Evolutionary conservation across 1,140 invertebrate genomes (phyloP).

Genomic region (Hyles vespertilio): DNA sequence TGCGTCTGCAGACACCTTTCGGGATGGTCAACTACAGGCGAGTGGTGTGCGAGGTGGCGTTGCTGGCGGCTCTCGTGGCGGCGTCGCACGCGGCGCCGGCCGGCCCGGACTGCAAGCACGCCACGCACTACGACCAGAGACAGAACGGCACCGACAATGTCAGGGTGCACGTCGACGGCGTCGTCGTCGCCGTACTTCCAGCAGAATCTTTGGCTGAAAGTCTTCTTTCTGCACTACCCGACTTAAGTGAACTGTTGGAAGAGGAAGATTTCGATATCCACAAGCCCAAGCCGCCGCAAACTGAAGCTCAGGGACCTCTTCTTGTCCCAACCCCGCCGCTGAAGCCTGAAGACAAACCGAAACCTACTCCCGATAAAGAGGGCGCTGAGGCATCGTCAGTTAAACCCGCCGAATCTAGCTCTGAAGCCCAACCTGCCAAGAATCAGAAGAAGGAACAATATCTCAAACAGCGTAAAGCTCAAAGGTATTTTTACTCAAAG

Average conservation of each 20-base stretch:
- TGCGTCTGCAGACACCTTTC: constrained; percentile 41
- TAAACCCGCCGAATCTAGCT: constrained; percentile 27
- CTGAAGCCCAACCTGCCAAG: too few species aligned
- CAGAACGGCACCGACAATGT: constrained; percentile 84
- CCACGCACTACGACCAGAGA: constrained; percentile 78
- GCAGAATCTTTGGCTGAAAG: constrained; percentile 72
- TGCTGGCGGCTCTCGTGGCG: constrained; percentile 31
- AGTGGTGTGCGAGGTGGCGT: constrained; percentile 53
- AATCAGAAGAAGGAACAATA: too few species aligned
- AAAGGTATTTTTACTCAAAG: constrained; percentile 39
- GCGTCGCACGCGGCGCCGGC: constrained; percentile 36
- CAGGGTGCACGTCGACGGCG: constrained; percentile 79
- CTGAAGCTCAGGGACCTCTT: neutral
- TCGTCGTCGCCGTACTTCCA: constrained; percentile 80
- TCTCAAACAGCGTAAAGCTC: constrained; percentile 52
- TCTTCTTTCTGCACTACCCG: constrained; percentile 43
- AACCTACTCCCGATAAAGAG: constrained; percentile 7
- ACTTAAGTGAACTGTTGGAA: constrained; percentile 53
- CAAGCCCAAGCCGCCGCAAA: constrained; percentile 36
- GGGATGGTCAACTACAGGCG: constrained; percentile 71
- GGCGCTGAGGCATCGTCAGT: constrained; percentile 1
- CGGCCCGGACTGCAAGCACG: constrained; percentile 24
- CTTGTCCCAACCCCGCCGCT: neutral
- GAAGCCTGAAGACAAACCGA: constrained; percentile 18
- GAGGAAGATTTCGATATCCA: constrained; percentile 40